phyloP scores from a whole-genome alignment of 2,888 invertebrate species.

The Oxyscelio sp. region DNA sequence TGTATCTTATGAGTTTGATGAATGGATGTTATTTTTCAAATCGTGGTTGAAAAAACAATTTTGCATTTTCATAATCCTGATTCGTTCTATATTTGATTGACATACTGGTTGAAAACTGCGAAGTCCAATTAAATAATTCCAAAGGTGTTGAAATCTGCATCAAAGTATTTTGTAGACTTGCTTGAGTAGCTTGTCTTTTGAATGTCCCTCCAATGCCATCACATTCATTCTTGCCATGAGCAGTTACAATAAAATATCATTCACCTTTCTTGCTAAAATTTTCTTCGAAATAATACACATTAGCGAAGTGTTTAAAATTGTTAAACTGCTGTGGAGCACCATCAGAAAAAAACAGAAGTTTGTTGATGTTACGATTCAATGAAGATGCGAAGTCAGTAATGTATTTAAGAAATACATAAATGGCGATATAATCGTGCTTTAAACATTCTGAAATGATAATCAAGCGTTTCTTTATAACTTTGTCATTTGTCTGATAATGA shows the following conservation, averaged over 20 bases:
- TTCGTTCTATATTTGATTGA: not conserved
- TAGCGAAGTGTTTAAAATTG: constrained; percentile 27
- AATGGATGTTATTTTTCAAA: too few species aligned
- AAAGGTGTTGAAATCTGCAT: not conserved
- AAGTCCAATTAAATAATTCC: not conserved
- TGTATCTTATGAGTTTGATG: too few species aligned
- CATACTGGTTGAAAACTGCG: not conserved
- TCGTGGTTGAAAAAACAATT: not conserved
- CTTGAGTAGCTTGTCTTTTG: constrained; percentile 24
- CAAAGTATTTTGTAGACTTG: not conserved
- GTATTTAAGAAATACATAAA: constrained; percentile 10
- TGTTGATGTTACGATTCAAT: not conserved
- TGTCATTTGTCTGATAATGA: constrained; percentile 48
- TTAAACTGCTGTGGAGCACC: constrained; percentile 43
- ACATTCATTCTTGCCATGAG: constrained; percentile 64
- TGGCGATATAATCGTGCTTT: constrained; percentile 13
- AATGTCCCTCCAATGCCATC: constrained; percentile 45
- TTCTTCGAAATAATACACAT: constrained; percentile 30
- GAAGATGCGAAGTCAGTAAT: constrained; percentile 8
- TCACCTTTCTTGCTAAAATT: constrained; percentile 29
- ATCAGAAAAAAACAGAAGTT: constrained; percentile 30
- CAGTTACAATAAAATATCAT: constrained; percentile 40
- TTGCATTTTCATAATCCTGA: not conserved
- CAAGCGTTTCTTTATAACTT: constrained; percentile 43
- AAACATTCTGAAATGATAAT: constrained; percentile 30